Evolutionary conservation across 2,113 vertebrate genomes (phyloP).

Genomic region (Ploceus nigricollis): DNA sequence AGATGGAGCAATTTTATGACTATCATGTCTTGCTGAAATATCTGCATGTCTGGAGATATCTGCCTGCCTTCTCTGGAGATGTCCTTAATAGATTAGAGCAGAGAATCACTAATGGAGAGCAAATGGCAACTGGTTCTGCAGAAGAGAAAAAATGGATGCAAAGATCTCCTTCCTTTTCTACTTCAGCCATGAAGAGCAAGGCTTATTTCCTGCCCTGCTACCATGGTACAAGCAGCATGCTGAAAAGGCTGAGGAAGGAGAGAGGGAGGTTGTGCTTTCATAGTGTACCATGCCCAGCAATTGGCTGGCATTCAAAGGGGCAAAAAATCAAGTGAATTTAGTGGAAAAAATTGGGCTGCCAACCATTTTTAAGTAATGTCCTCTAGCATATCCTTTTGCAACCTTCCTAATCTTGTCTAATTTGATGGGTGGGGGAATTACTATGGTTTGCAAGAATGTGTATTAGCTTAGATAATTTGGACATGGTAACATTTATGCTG

Average conservation of each 20-base stretch:
- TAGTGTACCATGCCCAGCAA: not conserved
- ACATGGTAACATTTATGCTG: not conserved
- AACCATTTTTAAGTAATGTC: not conserved
- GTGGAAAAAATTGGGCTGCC: not conserved
- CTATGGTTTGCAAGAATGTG: not conserved
- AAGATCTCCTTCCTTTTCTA: not conserved
- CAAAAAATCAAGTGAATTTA: not conserved
- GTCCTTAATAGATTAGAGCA: not conserved
- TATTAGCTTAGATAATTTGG: not conserved
- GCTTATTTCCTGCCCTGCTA: not conserved
- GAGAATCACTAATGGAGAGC: not conserved
- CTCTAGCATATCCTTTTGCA: not conserved
- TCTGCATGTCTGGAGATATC: not conserved
- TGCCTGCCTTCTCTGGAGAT: not conserved
- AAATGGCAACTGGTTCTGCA: not conserved
- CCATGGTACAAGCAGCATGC: fast-evolving
- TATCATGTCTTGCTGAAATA: not conserved
- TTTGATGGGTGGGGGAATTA: not conserved
- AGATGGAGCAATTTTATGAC: not conserved
- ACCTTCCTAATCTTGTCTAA: not conserved
- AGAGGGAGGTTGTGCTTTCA: not conserved
- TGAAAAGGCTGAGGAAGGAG: not conserved
- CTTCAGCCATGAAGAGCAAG: not conserved
- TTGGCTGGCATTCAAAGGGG: not conserved
- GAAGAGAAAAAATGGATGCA: not conserved